Base-by-base conservation (phyloP, 1,140 invertebrate species). In the Drosophila biarmipes region DNA sequence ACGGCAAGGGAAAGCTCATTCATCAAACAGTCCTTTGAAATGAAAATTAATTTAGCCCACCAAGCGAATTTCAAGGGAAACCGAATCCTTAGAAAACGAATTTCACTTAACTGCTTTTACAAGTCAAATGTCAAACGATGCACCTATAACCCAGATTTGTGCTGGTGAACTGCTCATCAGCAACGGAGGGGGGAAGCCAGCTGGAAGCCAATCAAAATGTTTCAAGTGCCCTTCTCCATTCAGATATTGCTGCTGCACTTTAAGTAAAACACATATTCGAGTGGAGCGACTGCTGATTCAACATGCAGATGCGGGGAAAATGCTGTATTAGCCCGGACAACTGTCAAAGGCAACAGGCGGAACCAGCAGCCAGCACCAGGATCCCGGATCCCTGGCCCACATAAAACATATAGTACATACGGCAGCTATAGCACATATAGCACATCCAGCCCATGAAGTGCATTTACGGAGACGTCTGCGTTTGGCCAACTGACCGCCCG, bases 331-430 rank as follows among this genome's bases (percentile, higher is more conserved):
- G 73, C 53, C 48, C 42, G 43, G 57, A 71, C 69, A 82, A 71
- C 55, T 78, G 80, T 78, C 80, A 78, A 71, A 73, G 73, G 67
- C 78, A 81, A 73, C 67, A 73, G 67, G 75, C 80, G 71, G 49
- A 74, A 86, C 68, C 63, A 52, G 42, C 35, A 68, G 38, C 29
- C 12, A 27, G 7, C 38, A 40, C 5, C 45, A 46, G 45, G 59
- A 59, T 48, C 40, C 61, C 61, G 46, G 49, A 57, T 29, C 48
- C 46, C 43, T 72, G 59, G 35, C 63, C 63, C 59, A 64, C 63
- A 67, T 67, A 64, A 64, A 67, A 67, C 63, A 67, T 31, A 31
- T 31, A 31, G 29, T 24, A 24, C 24, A 24, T 24, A 24, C 5
- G 5, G 24, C 24, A 24, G 24, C 3, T 24, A 24, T 24, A 31